Percentiles rank a stretch among this genome's conserved stretches.
phyloP scores from a whole-genome alignment of 1,140 invertebrate genomes.

The Aphelenchoides fujianensis region DNA sequence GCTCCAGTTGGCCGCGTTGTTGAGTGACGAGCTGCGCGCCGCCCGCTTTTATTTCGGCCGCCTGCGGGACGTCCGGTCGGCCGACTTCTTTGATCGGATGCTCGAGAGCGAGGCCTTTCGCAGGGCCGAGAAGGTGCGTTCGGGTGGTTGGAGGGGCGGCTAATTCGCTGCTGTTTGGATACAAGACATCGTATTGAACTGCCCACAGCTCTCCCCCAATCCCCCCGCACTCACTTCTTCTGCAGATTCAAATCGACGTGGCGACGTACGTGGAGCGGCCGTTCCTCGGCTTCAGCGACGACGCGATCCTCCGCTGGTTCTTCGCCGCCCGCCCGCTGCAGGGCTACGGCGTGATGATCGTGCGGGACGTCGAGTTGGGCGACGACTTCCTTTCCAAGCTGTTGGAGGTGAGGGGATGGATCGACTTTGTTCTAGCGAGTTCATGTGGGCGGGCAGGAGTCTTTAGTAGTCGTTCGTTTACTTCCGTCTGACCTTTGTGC shows the following conservation, averaged over 20 bases:
- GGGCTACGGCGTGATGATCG: constrained; percentile 6
- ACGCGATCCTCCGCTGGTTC: background rate
- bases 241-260: constrained; percentile 14
- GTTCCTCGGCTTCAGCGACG: background rate
- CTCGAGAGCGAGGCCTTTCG: background rate
- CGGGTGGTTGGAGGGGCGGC: no score
- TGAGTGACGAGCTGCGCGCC: background rate
- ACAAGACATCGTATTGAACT: no score
- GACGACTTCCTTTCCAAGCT: background rate
- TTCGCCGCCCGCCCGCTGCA: background rate
- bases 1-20: background rate
- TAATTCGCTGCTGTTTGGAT: no score
- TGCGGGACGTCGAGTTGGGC: constrained; percentile 4
- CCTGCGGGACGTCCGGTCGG: background rate
- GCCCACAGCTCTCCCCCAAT: no score
- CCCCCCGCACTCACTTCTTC: no score
- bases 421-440: no score
- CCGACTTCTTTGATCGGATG: constrained; percentile 3
- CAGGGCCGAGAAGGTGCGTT: background rate
- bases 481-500: no score
- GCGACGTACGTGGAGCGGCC: background rate
- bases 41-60: constrained; percentile 3
- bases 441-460: background rate
- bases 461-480: no score
- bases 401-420: background rate